Conservation (phyloP, 2,888 invertebrate species). For the Dasysyrphus albostriatus region DNA sequence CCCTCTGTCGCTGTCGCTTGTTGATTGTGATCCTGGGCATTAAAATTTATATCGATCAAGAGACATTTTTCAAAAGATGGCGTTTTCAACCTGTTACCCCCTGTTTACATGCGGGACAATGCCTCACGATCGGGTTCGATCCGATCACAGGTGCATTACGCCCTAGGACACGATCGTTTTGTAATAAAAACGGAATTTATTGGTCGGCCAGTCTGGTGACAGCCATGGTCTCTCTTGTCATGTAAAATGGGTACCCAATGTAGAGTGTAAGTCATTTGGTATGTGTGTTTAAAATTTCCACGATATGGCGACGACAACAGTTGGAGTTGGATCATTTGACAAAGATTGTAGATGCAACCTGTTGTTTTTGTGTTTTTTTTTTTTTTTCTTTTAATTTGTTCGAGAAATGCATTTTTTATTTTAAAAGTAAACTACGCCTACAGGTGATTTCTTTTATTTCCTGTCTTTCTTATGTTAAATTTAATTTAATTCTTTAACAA, state of each 20-base stretch:
- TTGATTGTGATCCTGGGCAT: conserved; percentile 19
- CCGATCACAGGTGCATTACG: conserved; percentile 68
- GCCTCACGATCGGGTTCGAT: conserved; percentile 3
- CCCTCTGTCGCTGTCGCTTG: not conserved
- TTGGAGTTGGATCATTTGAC: conserved; percentile 63
- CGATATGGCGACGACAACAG: conserved; percentile 65
- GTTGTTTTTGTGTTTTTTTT: conserved; percentile 36
- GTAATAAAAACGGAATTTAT: conserved; percentile 71
- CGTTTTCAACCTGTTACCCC: conserved; percentile 66
- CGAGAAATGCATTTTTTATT: conserved; percentile 2
- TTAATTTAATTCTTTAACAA: conserved; percentile 45
- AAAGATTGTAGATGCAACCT: conserved; percentile 55
- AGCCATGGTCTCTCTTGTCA: conserved; percentile 54
- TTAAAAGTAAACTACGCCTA: conserved; percentile 44
- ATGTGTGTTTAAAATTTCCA: conserved; percentile 51
- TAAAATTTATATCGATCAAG: conserved; percentile 36
- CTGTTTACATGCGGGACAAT: conserved; percentile 45
- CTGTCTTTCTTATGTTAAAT: conserved; percentile 30
- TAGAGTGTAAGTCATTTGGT: conserved; percentile 60
- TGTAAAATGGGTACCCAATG: conserved; percentile 63
- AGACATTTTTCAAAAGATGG: conserved; percentile 55
- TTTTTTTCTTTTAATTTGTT: conserved; percentile 13
- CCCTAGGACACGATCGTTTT: conserved; percentile 68
- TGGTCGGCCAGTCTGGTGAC: conserved; percentile 65
- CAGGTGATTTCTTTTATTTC: conserved; percentile 58